phyloP scores from a whole-genome alignment of 2,113 vertebrate genomes.

The Dromiciops gliroides region DNA sequence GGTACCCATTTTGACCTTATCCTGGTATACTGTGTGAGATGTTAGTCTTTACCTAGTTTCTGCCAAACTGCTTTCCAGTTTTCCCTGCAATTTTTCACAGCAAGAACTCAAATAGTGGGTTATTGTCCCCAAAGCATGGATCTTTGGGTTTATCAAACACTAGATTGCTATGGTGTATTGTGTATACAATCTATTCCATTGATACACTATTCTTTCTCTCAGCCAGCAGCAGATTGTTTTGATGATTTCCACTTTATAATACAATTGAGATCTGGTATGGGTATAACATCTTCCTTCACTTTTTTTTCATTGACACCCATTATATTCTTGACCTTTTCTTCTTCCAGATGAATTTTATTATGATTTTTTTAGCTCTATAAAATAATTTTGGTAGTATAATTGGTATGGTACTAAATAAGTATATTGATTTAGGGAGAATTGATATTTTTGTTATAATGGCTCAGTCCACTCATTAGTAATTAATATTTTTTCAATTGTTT shows the following conservation, averaged over 20 bases:
- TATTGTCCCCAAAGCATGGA: background rate
- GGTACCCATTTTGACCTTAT: background rate
- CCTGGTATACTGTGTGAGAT: background rate
- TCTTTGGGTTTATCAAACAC: background rate
- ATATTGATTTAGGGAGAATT: too few relatives aligned
- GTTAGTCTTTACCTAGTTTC: background rate
- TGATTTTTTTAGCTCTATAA: too few relatives aligned
- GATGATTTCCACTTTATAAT: background rate
- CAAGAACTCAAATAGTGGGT: background rate
- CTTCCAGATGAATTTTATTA: too few relatives aligned
- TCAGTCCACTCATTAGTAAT: too few relatives aligned
- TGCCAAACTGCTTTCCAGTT: background rate
- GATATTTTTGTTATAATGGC: too few relatives aligned
- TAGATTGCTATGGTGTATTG: background rate
- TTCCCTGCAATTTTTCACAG: background rate
- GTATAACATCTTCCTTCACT: too few relatives aligned
- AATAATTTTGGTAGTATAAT: too few relatives aligned
- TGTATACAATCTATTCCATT: background rate
- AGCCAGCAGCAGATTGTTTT: background rate
- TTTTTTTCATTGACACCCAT: too few relatives aligned
- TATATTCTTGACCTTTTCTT: too few relatives aligned
- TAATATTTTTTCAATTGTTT: too few relatives aligned
- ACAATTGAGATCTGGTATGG: too few relatives aligned
- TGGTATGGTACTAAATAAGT: too few relatives aligned
- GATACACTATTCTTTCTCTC: background rate